These are phyloP conservation scores for Geodia barretti DNA, from an alignment of 37 sponge, comb jelly and placozoan genomes.

Conservation along the genomic window DNA sequence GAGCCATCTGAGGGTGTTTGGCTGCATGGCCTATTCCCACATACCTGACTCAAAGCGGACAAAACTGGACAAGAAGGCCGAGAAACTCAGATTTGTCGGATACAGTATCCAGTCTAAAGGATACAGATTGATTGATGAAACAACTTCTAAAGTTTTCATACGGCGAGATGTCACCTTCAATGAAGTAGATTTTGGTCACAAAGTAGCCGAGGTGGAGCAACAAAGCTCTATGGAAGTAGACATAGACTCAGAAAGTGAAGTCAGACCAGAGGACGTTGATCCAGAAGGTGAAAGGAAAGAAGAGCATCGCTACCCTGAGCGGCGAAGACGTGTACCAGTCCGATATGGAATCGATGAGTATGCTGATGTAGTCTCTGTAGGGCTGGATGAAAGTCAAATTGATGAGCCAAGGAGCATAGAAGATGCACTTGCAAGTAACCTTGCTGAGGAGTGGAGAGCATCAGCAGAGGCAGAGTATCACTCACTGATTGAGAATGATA, in stretches of 20 bases:
- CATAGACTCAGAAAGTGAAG: too few relatives aligned
- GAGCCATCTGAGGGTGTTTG: slow-evolving; percentile 48
- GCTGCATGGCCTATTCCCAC: slow-evolving; percentile 37
- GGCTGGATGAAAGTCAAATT: too few relatives aligned
- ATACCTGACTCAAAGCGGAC: slow-evolving; percentile 28
- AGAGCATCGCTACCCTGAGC: slow-evolving; percentile 2
- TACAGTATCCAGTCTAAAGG: slow-evolving; percentile 42
- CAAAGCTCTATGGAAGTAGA: neutral
- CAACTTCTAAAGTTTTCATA: slow-evolving; percentile 9
- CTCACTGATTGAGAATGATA: slow-evolving; percentile 53
- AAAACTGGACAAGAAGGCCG: slow-evolving; percentile 52
- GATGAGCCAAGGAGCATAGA: too few relatives aligned
- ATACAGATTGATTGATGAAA: slow-evolving; percentile 35
- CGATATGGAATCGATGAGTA: slow-evolving; percentile 49
- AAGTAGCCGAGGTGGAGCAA: slow-evolving; percentile 3
- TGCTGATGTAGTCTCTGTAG: slow-evolving; percentile 40
- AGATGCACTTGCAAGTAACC: slow-evolving; percentile 41
- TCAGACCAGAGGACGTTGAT: too few relatives aligned
- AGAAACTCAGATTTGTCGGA: slow-evolving; percentile 35
- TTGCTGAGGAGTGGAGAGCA: slow-evolving; percentile 46
- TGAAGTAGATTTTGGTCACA: slow-evolving; percentile 38
- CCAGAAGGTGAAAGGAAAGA: too few relatives aligned
- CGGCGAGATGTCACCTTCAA: slow-evolving; percentile 43
- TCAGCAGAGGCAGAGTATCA: slow-evolving; percentile 55
- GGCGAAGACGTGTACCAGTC: slow-evolving; percentile 20